Evolutionary conservation across 2,113 vertebrate genomes (phyloP).

Genomic region (Phalacrocorax brasilianus): DNA sequence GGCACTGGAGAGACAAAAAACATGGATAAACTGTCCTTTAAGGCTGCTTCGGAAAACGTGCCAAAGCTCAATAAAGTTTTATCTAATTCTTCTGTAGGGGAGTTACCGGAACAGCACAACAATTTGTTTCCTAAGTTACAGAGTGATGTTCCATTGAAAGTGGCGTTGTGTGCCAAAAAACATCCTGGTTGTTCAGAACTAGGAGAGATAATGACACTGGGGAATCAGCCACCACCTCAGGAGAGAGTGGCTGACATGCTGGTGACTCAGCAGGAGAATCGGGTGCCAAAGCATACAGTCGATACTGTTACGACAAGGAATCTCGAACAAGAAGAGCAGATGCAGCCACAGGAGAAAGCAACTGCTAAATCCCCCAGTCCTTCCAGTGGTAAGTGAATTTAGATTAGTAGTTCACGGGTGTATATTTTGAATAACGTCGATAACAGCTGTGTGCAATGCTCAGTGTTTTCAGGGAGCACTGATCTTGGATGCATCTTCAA

Average conservation of each 20-base stretch:
- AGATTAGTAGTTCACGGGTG: not conserved
- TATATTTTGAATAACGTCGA: not conserved
- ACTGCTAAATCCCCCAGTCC: slow-evolving; percentile 71
- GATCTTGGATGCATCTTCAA: not conserved
- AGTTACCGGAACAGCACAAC: not conserved
- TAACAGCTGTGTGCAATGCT: not conserved
- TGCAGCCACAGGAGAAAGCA: slow-evolving; percentile 22
- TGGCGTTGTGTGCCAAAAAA: not conserved
- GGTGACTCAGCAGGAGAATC: not conserved
- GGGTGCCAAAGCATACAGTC: not conserved
- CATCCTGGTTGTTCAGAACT: not conserved
- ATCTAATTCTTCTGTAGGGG: slow-evolving; percentile 50
- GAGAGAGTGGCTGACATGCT: not conserved
- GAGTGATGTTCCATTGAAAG: not conserved
- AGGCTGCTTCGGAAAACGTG: not conserved
- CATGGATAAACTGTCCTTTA: not conserved
- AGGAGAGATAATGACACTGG: not conserved
- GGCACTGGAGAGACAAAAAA: slow-evolving; percentile 60
- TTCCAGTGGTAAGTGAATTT: slow-evolving; percentile 82
- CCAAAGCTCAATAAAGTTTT: slow-evolving; percentile 10
- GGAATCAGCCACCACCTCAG: not conserved
- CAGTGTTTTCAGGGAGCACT: not conserved
- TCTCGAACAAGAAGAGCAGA: slow-evolving; percentile 12
- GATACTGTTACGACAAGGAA: not conserved
- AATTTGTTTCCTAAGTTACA: slow-evolving; percentile 19